Evolutionary conservation across 1,140 invertebrate species (phyloP), one percentile per base, ranked within the genome.

Genomic region (Ylistrum balloti): DNA sequence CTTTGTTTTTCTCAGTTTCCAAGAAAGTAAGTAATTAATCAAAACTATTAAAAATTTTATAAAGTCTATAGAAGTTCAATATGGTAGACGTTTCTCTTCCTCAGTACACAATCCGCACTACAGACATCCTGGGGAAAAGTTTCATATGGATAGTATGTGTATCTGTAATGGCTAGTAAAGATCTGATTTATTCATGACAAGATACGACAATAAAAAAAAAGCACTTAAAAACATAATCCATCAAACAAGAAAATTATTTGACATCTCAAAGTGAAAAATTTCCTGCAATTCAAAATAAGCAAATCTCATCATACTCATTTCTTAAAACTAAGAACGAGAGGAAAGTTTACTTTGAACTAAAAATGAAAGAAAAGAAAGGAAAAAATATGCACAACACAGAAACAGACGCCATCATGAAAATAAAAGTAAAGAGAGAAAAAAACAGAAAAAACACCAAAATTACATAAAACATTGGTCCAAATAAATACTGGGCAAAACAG

Each of bases 401-500:
- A 88, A 88, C 22, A 41, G 38, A 74, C 38, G 17, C 10, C 20
- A 88, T 33, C n/a, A 17, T 11, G 17, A 38, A 87, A 20, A 22
- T 35, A 87, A 35, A 38, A 87, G 17, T 35, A 87, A 87, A 87
- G 33, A 35, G 33, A 87, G 35, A 35, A 38, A n/a, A 22, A 87
- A 35, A 35, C 15, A 87, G 34, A 33, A 20, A n/a, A n/a, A 13
- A 7, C 33, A 87, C 35, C 35, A 87, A 38, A 35, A 22, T 34
- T 17, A 35, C 20, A 38, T 38, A 87, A 38, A n/a, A 0, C 5
- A 87, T 35, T 28, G 35, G 33, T 87, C 17, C 41, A 38, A 38
- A 87, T 34, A 35, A 87, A 87, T 86, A 87, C 20, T n/a, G 33
- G n/a, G 33, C 28, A 87, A 87, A 34, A 87, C 86, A n/a, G 28